Percentiles rank a stretch among this genome's conserved stretches.
Conservation (phyloP, 2,888 invertebrate genomes). For the Cheilosia variabilis region DNA sequence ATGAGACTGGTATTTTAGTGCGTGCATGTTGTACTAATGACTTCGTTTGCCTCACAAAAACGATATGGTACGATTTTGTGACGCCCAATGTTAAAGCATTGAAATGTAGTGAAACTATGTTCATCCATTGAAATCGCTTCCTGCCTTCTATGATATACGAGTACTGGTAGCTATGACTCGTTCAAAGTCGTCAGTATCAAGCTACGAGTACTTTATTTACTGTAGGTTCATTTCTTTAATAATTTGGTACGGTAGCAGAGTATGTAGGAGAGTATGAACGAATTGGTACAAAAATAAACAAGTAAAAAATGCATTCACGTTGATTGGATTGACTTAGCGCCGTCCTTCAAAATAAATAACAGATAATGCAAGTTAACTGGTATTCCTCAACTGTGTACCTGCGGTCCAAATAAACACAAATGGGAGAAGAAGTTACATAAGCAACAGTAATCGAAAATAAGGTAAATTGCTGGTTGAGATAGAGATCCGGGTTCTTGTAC, state of each 20-base stretch:
- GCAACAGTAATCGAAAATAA: neutral
- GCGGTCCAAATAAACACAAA: neutral
- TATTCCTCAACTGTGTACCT: too few relatives aligned
- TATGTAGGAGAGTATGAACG: too few relatives aligned
- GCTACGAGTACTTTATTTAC: slow-evolving; percentile 13
- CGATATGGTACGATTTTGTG: neutral
- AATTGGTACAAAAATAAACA: too few relatives aligned
- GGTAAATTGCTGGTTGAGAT: slow-evolving; percentile 21
- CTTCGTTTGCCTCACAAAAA: neutral
- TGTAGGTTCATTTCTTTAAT: neutral
- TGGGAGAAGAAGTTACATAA: neutral
- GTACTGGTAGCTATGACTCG: neutral
- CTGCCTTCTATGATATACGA: too few relatives aligned
- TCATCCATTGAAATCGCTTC: too few relatives aligned
- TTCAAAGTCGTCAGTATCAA: neutral
- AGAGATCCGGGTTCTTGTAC: slow-evolving; percentile 48
- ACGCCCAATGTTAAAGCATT: slow-evolving; percentile 19
- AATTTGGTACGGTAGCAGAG: neutral
- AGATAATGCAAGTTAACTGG: too few relatives aligned
- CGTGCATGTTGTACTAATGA: slow-evolving; percentile 38
- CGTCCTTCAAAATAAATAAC: too few relatives aligned
- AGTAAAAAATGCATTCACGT: too few relatives aligned
- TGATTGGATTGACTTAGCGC: too few relatives aligned
- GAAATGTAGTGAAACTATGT: neutral
- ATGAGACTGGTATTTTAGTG: slow-evolving; percentile 5